A percentile compares a stretch with the other conserved stretches of the same genome.
These are phyloP conservation scores for Actinemys pallida DNA, from an alignment of 2,113 vertebrate species.

Conservation along the genomic window DNA sequence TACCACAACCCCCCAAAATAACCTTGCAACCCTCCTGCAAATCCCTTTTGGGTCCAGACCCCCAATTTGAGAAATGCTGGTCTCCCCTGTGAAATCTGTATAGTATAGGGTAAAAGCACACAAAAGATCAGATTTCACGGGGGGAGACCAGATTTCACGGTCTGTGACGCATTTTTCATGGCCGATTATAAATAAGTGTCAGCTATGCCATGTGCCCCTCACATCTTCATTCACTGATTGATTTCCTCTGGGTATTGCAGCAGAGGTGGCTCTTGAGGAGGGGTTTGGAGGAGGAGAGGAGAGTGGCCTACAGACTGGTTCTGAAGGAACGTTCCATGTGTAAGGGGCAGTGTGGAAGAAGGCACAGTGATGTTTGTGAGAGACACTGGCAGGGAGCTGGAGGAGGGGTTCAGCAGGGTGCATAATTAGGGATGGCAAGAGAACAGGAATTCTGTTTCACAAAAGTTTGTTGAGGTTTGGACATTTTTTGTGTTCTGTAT, in stretches of 20 bases:
- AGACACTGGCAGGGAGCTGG: neutral
- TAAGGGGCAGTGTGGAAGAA: neutral
- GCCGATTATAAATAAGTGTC: neutral
- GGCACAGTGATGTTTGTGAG: accelerated
- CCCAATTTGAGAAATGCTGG: no score
- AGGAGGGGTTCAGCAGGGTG: neutral
- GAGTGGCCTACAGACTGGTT: neutral
- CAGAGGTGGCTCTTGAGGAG: accelerated
- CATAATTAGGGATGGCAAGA: neutral
- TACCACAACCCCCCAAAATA: no score
- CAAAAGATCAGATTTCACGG: no score
- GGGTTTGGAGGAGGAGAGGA: neutral
- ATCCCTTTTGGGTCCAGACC: no score
- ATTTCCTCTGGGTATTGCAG: neutral
- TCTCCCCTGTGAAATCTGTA: no score
- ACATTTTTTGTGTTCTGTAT: neutral
- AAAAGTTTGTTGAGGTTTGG: neutral
- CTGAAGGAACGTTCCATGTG: neutral
- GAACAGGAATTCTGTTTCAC: neutral
- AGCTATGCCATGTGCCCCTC: neutral
- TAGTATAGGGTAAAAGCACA: no score
- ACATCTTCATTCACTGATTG: neutral
- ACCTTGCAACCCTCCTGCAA: no score
- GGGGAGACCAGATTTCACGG: no score
- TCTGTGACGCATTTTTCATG: no score